Conservation (phyloP, 2,888 invertebrate genomes). For the Pegoplata infirma region DNA sequence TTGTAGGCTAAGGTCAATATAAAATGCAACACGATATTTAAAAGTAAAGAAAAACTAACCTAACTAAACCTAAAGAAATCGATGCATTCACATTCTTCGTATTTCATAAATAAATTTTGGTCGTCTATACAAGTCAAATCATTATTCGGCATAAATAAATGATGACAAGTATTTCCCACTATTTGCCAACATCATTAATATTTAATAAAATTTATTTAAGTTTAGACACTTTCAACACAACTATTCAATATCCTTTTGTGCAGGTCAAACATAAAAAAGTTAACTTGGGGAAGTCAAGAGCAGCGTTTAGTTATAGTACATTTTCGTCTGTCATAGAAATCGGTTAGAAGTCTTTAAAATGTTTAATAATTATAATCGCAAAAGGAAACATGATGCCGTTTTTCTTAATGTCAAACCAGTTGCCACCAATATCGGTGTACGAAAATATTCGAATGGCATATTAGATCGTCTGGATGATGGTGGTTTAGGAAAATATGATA, state of each 20-base stretch:
- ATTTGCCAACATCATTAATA: conserved; percentile 13
- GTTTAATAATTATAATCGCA: conserved; percentile 71
- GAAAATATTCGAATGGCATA: conserved; percentile 73
- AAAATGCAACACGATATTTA: not conserved
- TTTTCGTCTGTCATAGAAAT: not conserved
- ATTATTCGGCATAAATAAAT: too few species aligned
- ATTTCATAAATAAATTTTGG: not conserved
- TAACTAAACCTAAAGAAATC: not conserved
- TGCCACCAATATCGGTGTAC: conserved; percentile 67
- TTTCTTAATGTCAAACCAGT: conserved; percentile 76
- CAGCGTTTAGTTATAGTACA: not conserved
- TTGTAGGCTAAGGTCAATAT: not conserved
- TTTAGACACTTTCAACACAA: too few species aligned
- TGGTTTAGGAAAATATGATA: conserved; percentile 64
- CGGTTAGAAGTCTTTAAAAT: conserved; percentile 63
- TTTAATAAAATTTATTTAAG: conserved; percentile 14
- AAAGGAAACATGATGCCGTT: conserved; percentile 72
- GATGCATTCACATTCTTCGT: not conserved
- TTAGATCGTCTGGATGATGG: conserved; percentile 71
- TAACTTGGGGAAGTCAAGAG: conserved; percentile 11
- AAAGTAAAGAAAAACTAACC: not conserved
- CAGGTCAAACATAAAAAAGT: not conserved
- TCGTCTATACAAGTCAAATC: too few species aligned
- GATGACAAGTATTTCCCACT: too few species aligned
- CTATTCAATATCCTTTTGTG: not conserved